These are phyloP conservation scores for Hermodice carunculata DNA, from an alignment of 2,888 invertebrate genomes.

Conservation along the genomic window DNA sequence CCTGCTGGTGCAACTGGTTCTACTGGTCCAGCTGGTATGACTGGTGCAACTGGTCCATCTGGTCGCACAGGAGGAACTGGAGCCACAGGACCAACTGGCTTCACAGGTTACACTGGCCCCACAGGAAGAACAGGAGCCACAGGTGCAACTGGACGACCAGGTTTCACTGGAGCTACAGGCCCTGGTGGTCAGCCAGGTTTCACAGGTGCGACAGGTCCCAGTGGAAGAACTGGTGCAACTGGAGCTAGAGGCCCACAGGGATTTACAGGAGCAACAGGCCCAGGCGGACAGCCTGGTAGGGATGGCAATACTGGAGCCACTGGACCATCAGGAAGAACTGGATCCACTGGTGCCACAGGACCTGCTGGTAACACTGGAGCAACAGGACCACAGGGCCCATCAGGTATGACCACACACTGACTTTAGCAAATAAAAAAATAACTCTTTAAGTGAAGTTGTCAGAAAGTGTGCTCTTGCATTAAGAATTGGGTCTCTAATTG, in stretches of 20 bases:
- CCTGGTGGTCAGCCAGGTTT: background rate
- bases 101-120: background rate
- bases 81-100: slow-evolving; percentile 17
- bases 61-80: slow-evolving; percentile 16
- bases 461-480: too few species aligned
- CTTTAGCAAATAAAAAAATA: too few species aligned
- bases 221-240: background rate
- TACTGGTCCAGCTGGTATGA: slow-evolving; percentile 15
- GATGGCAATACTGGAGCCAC: slow-evolving; percentile 5
- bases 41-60: slow-evolving; percentile 21
- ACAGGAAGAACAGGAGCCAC: background rate
- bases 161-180: background rate
- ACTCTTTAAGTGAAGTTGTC: too few species aligned
- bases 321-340: background rate
- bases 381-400: background rate
- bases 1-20: slow-evolving; percentile 7
- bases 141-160: background rate
- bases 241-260: background rate
- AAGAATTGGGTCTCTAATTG: too few species aligned
- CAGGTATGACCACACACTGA: background rate
- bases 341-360: background rate
- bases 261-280: background rate
- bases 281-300: background rate
- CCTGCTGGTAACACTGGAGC: background rate
- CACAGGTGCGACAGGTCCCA: background rate